Conservation (phyloP, 1,140 invertebrate genomes). For the Drosophila pseudoobscura region DNA sequence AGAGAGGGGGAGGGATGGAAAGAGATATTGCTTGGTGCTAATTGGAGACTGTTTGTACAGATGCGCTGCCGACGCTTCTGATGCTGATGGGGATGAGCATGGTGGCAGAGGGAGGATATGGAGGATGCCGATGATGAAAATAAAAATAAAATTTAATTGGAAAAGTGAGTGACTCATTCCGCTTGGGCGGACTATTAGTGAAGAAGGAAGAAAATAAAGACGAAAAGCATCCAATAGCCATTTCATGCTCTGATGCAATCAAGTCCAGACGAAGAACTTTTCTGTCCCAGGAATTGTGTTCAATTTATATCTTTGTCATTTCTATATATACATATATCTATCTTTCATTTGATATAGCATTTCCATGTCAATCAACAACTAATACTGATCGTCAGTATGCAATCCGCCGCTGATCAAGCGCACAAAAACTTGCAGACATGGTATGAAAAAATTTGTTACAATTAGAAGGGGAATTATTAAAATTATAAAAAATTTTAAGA, state of each 20-base stretch:
- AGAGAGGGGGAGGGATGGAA: not conserved
- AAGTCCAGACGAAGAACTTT: not conserved
- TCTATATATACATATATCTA: too few species aligned
- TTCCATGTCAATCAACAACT: not conserved
- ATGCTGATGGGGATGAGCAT: too few species aligned
- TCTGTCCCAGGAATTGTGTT: too few species aligned
- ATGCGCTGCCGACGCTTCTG: conserved; percentile 1
- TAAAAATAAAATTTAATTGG: not conserved
- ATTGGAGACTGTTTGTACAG: conserved; percentile 8
- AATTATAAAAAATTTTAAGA: not conserved
- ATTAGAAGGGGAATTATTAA: conserved; percentile 4
- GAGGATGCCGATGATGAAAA: too few species aligned
- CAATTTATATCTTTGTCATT: too few species aligned
- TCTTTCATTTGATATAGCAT: not conserved
- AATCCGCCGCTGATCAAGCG: not conserved
- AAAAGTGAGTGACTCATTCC: conserved; percentile 14
- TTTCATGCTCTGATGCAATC: not conserved
- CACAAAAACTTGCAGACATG: not conserved
- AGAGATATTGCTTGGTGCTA: not conserved
- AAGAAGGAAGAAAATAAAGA: not conserved
- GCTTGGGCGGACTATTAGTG: too few species aligned
- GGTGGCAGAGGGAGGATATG: not conserved
- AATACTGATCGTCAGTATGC: not conserved
- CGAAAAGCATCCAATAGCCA: not conserved
- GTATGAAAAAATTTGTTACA: not conserved